These are phyloP conservation scores for Protomyctophum bolini DNA, from an alignment of 2,113 vertebrate genomes.

Conservation along the genomic window DNA sequence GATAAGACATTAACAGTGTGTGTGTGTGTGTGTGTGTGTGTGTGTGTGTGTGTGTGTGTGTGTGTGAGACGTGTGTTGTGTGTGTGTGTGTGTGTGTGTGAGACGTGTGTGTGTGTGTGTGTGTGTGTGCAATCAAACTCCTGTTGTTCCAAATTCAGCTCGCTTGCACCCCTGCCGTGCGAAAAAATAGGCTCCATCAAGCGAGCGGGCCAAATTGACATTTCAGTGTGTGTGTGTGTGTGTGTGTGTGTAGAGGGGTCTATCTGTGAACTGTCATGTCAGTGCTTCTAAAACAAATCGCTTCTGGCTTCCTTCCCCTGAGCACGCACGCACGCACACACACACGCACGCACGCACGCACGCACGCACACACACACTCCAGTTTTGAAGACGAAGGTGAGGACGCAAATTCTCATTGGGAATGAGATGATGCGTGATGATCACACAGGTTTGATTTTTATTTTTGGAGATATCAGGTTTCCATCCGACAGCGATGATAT, in stretches of 20 bases:
- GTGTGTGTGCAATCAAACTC: slow-evolving; percentile 1
- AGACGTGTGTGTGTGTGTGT: slow-evolving; percentile 4
- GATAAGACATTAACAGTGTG: slow-evolving; percentile 31
- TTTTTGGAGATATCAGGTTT: too few relatives aligned
- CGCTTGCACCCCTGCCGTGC: slow-evolving; percentile 17
- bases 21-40: slow-evolving; percentile 2
- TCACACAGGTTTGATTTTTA: too few relatives aligned
- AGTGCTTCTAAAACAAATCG: too few relatives aligned
- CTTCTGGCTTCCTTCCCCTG: too few relatives aligned
- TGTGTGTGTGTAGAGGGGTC: neutral
- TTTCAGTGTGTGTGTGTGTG: neutral
- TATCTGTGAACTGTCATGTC: too few relatives aligned
- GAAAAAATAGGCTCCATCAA: slow-evolving; percentile 14
- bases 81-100: slow-evolving; percentile 2
- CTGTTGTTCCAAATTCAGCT: slow-evolving; percentile 30
- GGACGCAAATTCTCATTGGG: too few relatives aligned
- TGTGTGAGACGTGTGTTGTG: neutral
- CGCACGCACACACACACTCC: too few relatives aligned
- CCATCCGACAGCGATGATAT: too few relatives aligned
- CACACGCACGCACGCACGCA: too few relatives aligned
- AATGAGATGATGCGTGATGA: too few relatives aligned
- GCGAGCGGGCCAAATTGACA: neutral
- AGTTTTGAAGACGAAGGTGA: too few relatives aligned
- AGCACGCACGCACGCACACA: too few relatives aligned
- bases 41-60: slow-evolving; percentile 4